Evolutionary conservation across 2,113 vertebrate species (phyloP), one percentile per base, ranked within the genome.

Genomic region (Phrynosoma platyrhinos): DNA sequence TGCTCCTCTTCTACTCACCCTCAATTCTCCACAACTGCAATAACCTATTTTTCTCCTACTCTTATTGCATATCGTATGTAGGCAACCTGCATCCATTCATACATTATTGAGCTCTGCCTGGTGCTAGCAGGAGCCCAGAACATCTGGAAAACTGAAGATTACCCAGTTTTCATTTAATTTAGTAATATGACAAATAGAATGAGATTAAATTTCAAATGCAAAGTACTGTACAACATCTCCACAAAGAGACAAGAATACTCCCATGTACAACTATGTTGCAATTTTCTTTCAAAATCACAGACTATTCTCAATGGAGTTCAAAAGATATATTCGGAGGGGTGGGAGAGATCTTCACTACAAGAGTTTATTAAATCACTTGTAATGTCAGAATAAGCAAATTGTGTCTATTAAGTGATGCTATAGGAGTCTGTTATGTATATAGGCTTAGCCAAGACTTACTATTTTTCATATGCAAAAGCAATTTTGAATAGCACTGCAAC

Each of bases 131-230:
- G 18, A 82, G 64, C 30, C 36, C 62, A 69, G 36, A 30, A 9
- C 4, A 30, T 82, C 66, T 23, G 25, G 62, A 82, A 13, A 47
- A 5, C 80, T 66, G 62, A 62, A 68, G 6, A 5, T 47, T 47
- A 25, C 36, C 40, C 21, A 66, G 5, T n/a, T 23, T 16, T 82
- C 27, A 10, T 21, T 82, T 68, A 47, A 42, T 7, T 30, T 4
- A 5, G 66, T 62, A 64, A 5, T 84, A 93, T 93, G 4, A 55
- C 53, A 55, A 91, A 62, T 1, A 82, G 9, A 30, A 58, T 36
- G 77, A 91, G 79, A 89, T 83, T 66, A 83, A 78, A 64, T 88
- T 52, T 88, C 55, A 25, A 4, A 32, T 18, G 79, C 42, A 21
- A 52, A 32, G 42, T 68, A 55, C 8, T n/a, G 78, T 55, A 83